A percentile compares a stretch with the other conserved stretches of the same genome.
These are phyloP conservation scores for Riptortus pedestris DNA, from an alignment of 1,140 invertebrate genomes.

Conservation along the genomic window DNA sequence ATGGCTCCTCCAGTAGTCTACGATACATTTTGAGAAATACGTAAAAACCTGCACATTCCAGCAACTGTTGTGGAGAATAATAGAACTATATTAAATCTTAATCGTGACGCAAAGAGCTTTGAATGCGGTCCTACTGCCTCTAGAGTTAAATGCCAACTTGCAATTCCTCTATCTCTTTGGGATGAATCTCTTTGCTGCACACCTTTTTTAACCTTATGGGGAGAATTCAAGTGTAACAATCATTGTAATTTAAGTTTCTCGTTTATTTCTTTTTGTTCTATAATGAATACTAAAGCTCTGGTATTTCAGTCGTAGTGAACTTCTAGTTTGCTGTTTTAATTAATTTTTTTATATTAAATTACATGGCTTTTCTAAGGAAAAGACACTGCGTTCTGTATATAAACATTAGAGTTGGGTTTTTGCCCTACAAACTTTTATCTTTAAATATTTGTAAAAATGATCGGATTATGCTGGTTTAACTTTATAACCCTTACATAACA, in stretches of 20 bases:
- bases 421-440: neutral
- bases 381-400: neutral
- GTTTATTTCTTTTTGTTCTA: neutral
- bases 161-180: too few relatives aligned
- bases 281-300: neutral
- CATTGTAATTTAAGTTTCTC: neutral
- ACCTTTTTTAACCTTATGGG: neutral
- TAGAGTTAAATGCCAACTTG: too few relatives aligned
- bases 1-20: too few relatives aligned
- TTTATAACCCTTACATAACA: too few relatives aligned
- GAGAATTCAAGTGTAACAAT: neutral
- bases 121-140: too few relatives aligned
- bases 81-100: too few relatives aligned
- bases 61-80: too few relatives aligned
- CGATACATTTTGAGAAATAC: too few relatives aligned
- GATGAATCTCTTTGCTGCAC: too few relatives aligned
- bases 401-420: neutral
- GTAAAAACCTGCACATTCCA: too few relatives aligned
- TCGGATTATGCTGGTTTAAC: too few relatives aligned
- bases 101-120: too few relatives aligned
- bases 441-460: neutral
- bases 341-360: neutral
- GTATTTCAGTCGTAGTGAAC: neutral
- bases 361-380: neutral
- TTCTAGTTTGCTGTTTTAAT: neutral